phyloP scores from a whole-genome alignment of 2,797 vertebrate species.

The Chromobotia macracanthus region DNA sequence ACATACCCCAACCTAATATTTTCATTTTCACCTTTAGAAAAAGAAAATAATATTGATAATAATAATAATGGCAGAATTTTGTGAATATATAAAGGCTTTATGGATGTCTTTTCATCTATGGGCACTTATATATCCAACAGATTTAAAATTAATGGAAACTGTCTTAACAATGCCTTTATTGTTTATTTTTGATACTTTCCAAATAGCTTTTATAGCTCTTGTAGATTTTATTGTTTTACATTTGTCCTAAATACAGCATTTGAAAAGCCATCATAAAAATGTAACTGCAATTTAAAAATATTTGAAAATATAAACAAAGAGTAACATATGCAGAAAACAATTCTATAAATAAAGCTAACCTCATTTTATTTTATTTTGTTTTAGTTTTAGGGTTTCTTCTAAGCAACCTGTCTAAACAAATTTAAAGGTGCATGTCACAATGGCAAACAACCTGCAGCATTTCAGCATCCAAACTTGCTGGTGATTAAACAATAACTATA shows the following conservation, averaged over 20 bases:
- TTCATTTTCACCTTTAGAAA: slow-evolving; percentile 16
- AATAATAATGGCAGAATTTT: slow-evolving; percentile 21
- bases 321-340: no score
- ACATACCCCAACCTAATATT: slow-evolving; percentile 23
- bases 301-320: no score
- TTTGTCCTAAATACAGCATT: neutral
- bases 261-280: no score
- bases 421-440: neutral
- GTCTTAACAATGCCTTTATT: no score
- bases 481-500: slow-evolving; percentile 39
- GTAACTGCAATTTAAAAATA: no score
- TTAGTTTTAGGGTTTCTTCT: neutral
- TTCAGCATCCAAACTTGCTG: slow-evolving; percentile 3
- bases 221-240: no score
- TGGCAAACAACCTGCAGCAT: neutral
- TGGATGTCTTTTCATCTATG: slow-evolving; percentile 2
- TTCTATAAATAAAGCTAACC: no score
- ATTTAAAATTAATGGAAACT: no score
- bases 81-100: slow-evolving; percentile 10
- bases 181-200: no score
- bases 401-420: neutral
- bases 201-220: no score
- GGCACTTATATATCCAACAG: neutral
- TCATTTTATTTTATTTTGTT: neutral
- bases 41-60: neutral